Percentiles rank a stretch among this genome's conserved stretches.
phyloP scores from a whole-genome alignment of 1,140 invertebrate species.

The Maniola jurtina region DNA sequence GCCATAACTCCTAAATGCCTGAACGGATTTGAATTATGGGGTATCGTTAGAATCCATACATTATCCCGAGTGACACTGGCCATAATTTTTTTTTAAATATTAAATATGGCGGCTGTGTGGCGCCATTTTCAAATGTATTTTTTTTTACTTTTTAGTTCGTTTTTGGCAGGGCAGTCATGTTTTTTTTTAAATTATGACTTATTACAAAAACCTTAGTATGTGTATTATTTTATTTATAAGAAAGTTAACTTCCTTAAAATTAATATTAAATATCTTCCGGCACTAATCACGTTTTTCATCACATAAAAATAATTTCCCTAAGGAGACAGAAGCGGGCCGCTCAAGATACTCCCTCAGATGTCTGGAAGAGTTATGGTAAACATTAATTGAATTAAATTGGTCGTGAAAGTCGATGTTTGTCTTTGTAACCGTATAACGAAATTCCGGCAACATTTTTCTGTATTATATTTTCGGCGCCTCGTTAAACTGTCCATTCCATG shows the following conservation, averaged over 20 bases:
- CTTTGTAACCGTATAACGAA: slow-evolving; percentile 9
- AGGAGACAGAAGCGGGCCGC: slow-evolving; percentile 1
- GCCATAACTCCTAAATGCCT: too few relatives aligned
- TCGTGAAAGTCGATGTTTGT: slow-evolving; percentile 27
- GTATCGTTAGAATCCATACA: too few relatives aligned
- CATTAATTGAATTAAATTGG: slow-evolving; percentile 30
- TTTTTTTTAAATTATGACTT: too few relatives aligned
- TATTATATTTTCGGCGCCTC: slow-evolving; percentile 24
- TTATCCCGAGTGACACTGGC: too few relatives aligned
- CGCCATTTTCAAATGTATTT: too few relatives aligned
- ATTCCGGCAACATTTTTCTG: slow-evolving; percentile 15
- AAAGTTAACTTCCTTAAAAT: neutral
- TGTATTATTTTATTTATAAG: too few relatives aligned
- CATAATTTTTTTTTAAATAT: too few relatives aligned
- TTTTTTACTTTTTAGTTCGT: too few relatives aligned
- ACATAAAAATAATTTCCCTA: slow-evolving; percentile 1
- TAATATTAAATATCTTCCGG: neutral
- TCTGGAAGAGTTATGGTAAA: slow-evolving; percentile 15
- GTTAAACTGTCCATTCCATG: slow-evolving; percentile 25
- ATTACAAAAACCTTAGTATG: too few relatives aligned
- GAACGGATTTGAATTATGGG: too few relatives aligned
- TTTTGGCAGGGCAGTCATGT: too few relatives aligned
- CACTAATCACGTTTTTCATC: neutral
- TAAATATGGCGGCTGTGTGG: too few relatives aligned
- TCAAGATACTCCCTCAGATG: slow-evolving; percentile 1